Percentiles rank a stretch among this genome's conserved stretches.
Evolutionary conservation across 2,797 vertebrate species (phyloP).

Genomic region (Halcyon badia): DNA sequence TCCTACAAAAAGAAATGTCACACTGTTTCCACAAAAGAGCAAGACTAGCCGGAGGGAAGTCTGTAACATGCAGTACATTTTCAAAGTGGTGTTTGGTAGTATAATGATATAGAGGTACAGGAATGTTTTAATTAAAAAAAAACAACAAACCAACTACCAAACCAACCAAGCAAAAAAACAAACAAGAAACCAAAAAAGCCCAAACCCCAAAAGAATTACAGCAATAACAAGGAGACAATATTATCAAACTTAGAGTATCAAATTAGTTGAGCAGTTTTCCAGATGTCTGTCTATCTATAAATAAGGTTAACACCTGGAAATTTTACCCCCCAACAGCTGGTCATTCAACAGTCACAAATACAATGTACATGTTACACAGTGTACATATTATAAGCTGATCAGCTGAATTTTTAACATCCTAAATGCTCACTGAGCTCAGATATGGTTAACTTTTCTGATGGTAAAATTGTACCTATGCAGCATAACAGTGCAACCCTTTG

Average conservation of each 20-base stretch:
- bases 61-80: background rate
- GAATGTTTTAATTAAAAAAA: background rate
- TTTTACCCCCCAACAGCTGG: background rate
- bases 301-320: background rate
- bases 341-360: background rate
- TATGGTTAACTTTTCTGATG: background rate
- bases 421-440: background rate
- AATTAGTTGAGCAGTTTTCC: background rate
- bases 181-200: too few relatives aligned
- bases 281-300: background rate
- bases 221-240: background rate
- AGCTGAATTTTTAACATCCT: background rate
- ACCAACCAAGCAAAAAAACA: background rate
- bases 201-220: background rate
- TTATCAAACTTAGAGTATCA: background rate
- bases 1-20: conserved; percentile 7
- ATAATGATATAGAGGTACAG: background rate
- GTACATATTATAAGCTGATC: background rate
- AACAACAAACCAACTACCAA: background rate
- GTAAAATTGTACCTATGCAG: background rate
- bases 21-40: background rate
- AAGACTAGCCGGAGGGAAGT: background rate
- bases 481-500: rapidly evolving
- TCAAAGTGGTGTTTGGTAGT: background rate
- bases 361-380: background rate